phyloP scores from a whole-genome alignment of 2,797 vertebrate species.

The Strix occidentalis region DNA sequence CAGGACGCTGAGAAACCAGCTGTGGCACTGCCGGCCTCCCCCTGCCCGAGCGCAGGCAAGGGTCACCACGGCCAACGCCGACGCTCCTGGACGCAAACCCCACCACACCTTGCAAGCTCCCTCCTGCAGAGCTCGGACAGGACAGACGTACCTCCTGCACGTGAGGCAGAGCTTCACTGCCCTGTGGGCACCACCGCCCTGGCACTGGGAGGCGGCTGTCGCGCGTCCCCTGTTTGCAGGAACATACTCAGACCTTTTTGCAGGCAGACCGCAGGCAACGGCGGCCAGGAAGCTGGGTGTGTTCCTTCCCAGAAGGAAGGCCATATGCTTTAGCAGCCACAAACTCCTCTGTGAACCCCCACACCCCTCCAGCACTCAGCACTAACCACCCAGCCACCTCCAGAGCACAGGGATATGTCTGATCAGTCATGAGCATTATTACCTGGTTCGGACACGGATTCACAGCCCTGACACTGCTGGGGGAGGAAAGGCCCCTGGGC shows the following conservation, averaged over 20 bases:
- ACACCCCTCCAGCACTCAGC: neutral
- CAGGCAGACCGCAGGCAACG: fast-evolving
- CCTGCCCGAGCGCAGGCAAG: neutral
- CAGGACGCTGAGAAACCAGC: neutral
- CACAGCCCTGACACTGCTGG: fast-evolving
- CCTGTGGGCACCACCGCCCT: fast-evolving
- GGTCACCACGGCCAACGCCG: fast-evolving
- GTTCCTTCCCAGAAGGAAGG: neutral
- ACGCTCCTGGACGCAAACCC: neutral
- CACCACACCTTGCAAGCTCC: fast-evolving
- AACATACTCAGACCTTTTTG: neutral
- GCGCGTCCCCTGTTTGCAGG: fast-evolving
- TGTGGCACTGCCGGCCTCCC: neutral
- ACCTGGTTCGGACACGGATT: fast-evolving
- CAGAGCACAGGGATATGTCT: neutral
- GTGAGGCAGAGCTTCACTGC: neutral
- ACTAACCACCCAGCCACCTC: neutral
- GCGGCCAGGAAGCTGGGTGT: constrained; percentile 12
- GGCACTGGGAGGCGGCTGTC: fast-evolving
- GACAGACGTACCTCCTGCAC: fast-evolving
- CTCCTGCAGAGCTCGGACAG: neutral
- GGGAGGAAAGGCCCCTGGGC: neutral
- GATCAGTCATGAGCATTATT: fast-evolving
- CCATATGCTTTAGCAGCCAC: neutral
- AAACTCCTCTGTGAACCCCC: neutral